Conservation (phyloP, 2,113 vertebrate species). For the Gopherus flavomarginatus region DNA sequence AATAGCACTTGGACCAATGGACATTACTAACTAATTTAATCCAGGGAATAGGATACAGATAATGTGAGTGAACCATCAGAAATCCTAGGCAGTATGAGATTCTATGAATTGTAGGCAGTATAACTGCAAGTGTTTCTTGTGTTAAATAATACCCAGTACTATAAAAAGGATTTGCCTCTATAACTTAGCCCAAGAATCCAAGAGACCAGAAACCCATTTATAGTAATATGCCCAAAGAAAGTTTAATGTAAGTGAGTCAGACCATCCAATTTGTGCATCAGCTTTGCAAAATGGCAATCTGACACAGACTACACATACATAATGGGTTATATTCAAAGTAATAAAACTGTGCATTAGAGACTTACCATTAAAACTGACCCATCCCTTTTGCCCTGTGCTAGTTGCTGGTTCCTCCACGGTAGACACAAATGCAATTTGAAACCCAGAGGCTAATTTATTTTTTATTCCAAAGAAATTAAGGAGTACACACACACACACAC, state of each 20-base stretch:
- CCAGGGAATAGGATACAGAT: not conserved
- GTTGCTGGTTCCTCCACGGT: not conserved
- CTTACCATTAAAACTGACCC: not conserved
- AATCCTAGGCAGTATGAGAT: not conserved
- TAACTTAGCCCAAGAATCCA: not conserved
- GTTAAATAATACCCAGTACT: fast-evolving
- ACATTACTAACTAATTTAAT: not conserved
- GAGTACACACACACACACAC: not conserved
- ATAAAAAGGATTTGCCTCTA: not conserved
- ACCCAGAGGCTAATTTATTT: not conserved
- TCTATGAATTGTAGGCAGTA: not conserved
- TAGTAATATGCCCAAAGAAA: not conserved
- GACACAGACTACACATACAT: not conserved
- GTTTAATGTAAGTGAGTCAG: not conserved
- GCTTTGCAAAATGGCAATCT: not conserved
- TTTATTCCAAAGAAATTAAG: not conserved
- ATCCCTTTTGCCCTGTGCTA: not conserved
- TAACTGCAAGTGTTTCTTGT: not conserved
- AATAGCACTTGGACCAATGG: not conserved
- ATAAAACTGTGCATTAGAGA: not conserved
- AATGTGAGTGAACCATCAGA: not conserved
- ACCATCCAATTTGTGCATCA: not conserved
- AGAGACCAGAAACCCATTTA: not conserved
- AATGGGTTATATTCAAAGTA: not conserved
- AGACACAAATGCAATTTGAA: not conserved